Conservation (phyloP, 2,888 invertebrate species). For the Papilio gigon region DNA sequence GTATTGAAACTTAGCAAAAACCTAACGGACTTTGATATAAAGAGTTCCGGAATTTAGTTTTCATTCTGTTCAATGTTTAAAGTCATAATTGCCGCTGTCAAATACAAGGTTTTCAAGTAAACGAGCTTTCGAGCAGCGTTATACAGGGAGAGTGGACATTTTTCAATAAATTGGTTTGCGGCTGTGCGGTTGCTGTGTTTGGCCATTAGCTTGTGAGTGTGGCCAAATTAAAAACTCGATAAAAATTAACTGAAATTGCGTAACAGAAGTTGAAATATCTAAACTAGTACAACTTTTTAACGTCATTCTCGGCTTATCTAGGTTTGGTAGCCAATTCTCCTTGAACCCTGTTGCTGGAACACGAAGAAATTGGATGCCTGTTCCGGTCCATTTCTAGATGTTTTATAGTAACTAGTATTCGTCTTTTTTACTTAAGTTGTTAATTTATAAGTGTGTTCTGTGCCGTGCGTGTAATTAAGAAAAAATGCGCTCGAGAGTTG, state of each 20-base stretch:
- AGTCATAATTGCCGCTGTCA: constrained; percentile 13
- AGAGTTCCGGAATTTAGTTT: not conserved
- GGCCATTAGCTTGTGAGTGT: not conserved
- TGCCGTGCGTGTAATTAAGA: not conserved
- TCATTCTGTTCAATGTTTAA: not conserved
- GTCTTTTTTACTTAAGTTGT: too few species aligned
- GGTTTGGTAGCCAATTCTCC: too few species aligned
- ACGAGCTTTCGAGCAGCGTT: not conserved
- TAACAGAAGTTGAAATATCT: too few species aligned
- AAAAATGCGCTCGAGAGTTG: constrained; percentile 1
- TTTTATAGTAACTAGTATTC: not conserved
- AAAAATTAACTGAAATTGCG: too few species aligned
- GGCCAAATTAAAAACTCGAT: not conserved
- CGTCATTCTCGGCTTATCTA: too few species aligned
- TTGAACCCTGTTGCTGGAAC: too few species aligned
- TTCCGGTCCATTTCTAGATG: not conserved
- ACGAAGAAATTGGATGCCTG: too few species aligned
- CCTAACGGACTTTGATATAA: not conserved
- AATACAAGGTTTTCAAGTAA: not conserved
- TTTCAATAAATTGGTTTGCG: not conserved
- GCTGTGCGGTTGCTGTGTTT: not conserved
- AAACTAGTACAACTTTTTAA: too few species aligned
- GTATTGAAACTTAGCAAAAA: too few species aligned
- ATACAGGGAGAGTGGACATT: constrained; percentile 10
- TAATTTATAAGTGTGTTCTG: too few species aligned